A percentile compares a stretch with the other conserved stretches of the same genome.
phyloP scores from a whole-genome alignment of 2,888 invertebrate genomes.

The Phaonia tiefii region DNA sequence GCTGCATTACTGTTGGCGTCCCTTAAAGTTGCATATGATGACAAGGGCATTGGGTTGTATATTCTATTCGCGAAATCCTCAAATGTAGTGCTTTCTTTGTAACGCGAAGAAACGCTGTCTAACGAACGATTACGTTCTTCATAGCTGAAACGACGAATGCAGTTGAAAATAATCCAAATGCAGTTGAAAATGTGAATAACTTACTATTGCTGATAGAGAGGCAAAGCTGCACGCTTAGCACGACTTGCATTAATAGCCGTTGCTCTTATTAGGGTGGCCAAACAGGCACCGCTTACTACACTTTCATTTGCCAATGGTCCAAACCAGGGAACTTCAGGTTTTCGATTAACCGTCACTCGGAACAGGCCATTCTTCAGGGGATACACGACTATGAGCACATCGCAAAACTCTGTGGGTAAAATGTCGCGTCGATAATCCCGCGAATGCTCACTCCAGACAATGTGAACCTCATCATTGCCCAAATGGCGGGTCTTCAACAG shows the following conservation, averaged over 20 bases:
- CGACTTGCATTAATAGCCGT: slow-evolving; percentile 96
- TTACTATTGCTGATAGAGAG: slow-evolving; percentile 95
- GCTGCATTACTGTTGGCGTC: slow-evolving; percentile 78
- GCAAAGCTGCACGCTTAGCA: slow-evolving; percentile 92
- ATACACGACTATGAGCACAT: slow-evolving; percentile 97
- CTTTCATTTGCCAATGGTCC: slow-evolving; percentile 98
- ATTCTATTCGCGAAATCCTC: slow-evolving; percentile 91
- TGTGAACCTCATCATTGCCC: slow-evolving; percentile 99
- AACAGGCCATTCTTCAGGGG: slow-evolving; percentile 93
- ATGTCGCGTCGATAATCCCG: slow-evolving; percentile 97
- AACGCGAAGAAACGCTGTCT: slow-evolving; percentile 91
- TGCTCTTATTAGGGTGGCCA: slow-evolving; percentile 93
- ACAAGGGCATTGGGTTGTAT: slow-evolving; percentile 84
- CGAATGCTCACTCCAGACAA: slow-evolving; percentile 99
- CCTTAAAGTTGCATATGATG: slow-evolving; percentile 72
- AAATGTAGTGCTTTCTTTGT: slow-evolving; percentile 93
- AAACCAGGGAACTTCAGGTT: slow-evolving; percentile 95
- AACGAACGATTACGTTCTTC: slow-evolving; percentile 93
- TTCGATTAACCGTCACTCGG: slow-evolving; percentile 93
- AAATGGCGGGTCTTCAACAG: slow-evolving; percentile 96
- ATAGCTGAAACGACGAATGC: slow-evolving; percentile 84
- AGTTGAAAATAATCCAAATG: slow-evolving; percentile 1
- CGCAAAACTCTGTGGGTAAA: slow-evolving; percentile 99
- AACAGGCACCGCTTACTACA: slow-evolving; percentile 82
- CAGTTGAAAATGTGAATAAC: slow-evolving; percentile 73